Evolutionary conservation across 2,888 invertebrate species (phyloP), one percentile per base, ranked within the genome.

Genomic region (Lysandra coridon): DNA sequence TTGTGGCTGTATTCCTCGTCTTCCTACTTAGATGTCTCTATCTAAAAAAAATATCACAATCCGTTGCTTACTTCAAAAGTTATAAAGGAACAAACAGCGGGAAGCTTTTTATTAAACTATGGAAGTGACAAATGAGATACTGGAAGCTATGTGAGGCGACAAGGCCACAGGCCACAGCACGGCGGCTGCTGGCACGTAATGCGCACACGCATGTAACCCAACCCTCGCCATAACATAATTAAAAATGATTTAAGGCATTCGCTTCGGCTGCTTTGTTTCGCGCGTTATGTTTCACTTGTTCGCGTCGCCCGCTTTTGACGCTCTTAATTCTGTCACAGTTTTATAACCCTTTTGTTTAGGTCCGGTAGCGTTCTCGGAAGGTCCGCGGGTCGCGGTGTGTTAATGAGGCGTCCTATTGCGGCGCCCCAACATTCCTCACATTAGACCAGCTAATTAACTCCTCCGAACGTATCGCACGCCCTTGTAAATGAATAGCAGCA

Each of bases 211-310:
- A 81, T 85, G 92, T 90, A 92, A 91, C 90, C 89, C 87, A 87
- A 92, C 86, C 88, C 90, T 88, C 93, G 93, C 94, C 94, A 94
- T 94, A 94, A 94, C 94, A 94, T 94, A 94, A 94, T 94, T 94
- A 94, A 94, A 94, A 94, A 94, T 94, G 94, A 94, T 94, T 94
- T 94, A 94, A 93, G 89, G 93, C 93, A 93, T 94, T 93, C 93
- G 94, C 93, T 92, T 91, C 94, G 94, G 92, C 94, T 94, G 94
- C 94, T 94, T 94, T 94, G 93, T 94, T 94, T 94, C 94, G 93
- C 94, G 94, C 94, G 91, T 94, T 93, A 93, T 94, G 92, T 94
- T 94, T 94, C 94, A 93, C 93, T 92, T 94, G 94, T 94, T 93
- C 92, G 89, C 93, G 91, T 91, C 89, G 90, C 91, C 87, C 87